These are phyloP conservation scores for Ptilorrhoa leucosticta DNA, from an alignment of 2,113 vertebrate species.

Conservation along the genomic window DNA sequence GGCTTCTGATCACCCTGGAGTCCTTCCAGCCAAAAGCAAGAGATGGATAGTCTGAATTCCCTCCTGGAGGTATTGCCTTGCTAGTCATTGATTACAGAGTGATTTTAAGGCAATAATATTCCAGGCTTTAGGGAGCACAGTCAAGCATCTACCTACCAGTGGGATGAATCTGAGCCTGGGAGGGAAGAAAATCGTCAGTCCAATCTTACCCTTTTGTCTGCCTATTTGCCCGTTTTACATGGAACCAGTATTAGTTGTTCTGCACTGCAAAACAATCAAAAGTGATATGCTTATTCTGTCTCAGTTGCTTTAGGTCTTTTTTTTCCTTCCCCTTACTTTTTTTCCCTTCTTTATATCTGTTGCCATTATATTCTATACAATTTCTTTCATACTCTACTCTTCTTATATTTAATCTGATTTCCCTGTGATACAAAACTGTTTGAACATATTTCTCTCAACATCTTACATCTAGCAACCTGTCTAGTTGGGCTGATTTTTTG, in stretches of 20 bases:
- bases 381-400: not conserved
- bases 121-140: not conserved
- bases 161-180: not conserved
- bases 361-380: not conserved
- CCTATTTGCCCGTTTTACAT: not conserved
- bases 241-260: not conserved
- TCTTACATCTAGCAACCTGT: not conserved
- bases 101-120: not conserved
- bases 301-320: not conserved
- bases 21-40: not conserved
- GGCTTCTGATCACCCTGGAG: not conserved
- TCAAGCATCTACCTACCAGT: not conserved
- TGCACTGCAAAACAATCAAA: not conserved
- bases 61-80: not conserved
- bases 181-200: not conserved
- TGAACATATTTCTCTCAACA: not conserved
- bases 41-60: not conserved
- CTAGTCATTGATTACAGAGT: not conserved
- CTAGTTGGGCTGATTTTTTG: not conserved
- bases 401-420: conserved; percentile 13
- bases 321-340: not conserved
- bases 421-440: not conserved
- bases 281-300: not conserved
- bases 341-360: not conserved
- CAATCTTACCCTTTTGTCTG: not conserved